Evolutionary conservation across 2,113 vertebrate genomes (phyloP).

Genomic region (Aphyosemion australe): DNA sequence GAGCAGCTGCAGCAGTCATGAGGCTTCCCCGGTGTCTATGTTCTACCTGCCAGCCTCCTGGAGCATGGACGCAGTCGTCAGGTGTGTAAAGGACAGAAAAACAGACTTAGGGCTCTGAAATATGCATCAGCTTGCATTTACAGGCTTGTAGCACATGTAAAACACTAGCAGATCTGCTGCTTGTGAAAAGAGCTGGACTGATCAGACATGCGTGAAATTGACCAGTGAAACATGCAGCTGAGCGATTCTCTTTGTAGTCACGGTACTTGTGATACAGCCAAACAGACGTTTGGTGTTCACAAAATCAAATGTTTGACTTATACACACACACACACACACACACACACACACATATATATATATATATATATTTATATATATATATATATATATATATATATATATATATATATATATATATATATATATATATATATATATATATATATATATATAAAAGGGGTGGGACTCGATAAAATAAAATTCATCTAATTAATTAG

Average conservation of each 20-base stretch:
- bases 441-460: too few relatives aligned
- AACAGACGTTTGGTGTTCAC: too few relatives aligned
- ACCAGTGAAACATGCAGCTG: conserved; percentile 3
- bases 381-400: too few relatives aligned
- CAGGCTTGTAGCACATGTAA: conserved; percentile 1
- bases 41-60: conserved; percentile 2
- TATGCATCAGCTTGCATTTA: not conserved
- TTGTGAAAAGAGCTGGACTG: not conserved
- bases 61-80: not conserved
- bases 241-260: not conserved
- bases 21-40: not conserved
- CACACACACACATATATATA: too few relatives aligned
- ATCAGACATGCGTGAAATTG: conserved; percentile 15
- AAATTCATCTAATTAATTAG: too few relatives aligned
- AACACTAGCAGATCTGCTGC: not conserved
- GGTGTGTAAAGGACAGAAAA: conserved; percentile 14
- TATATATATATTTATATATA: too few relatives aligned
- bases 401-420: too few relatives aligned
- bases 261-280: too few relatives aligned
- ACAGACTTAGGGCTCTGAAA: not conserved
- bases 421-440: too few relatives aligned
- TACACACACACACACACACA: too few relatives aligned
- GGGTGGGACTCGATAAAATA: too few relatives aligned
- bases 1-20: not conserved
- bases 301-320: too few relatives aligned